A percentile compares a stretch with the other conserved stretches of the same genome.
These are phyloP conservation scores for Coelopa pilipes DNA, from an alignment of 2,888 invertebrate species.

Conservation along the genomic window DNA sequence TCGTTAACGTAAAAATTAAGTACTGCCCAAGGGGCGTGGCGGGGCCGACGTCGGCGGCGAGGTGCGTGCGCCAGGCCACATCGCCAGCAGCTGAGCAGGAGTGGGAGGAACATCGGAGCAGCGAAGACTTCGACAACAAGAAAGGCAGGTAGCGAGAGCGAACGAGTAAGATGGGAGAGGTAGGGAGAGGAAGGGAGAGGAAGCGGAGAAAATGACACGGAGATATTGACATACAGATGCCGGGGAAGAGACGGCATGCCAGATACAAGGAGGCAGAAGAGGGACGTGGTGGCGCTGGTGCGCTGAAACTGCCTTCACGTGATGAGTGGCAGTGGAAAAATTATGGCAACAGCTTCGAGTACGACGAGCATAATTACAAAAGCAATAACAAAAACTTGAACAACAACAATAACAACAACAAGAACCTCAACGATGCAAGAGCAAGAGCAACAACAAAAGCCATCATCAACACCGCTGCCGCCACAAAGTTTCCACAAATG, in stretches of 20 bases:
- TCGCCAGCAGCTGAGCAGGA: neutral
- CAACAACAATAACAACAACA: no score
- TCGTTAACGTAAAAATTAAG: conserved; percentile 17
- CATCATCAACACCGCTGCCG: neutral
- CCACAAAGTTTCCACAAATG: conserved; percentile 15
- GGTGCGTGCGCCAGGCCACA: neutral
- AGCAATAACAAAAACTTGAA: no score
- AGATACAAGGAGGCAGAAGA: neutral
- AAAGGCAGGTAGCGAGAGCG: neutral
- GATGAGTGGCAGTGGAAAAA: neutral
- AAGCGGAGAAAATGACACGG: neutral
- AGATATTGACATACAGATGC: no score
- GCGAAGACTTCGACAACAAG: neutral
- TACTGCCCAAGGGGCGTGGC: neutral
- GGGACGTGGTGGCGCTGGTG: neutral
- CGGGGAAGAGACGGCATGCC: no score
- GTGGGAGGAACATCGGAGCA: neutral
- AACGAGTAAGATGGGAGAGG: neutral
- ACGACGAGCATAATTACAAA: no score
- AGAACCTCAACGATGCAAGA: no score
- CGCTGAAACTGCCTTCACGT: neutral
- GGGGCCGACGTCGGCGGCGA: neutral
- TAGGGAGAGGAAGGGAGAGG: neutral
- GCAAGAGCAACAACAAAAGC: no score
- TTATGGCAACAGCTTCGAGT: neutral